A percentile compares a stretch with the other conserved stretches of the same genome.
phyloP scores from a whole-genome alignment of 92 coral and sea anemone genomes.

The Micromussa lordhowensis region DNA sequence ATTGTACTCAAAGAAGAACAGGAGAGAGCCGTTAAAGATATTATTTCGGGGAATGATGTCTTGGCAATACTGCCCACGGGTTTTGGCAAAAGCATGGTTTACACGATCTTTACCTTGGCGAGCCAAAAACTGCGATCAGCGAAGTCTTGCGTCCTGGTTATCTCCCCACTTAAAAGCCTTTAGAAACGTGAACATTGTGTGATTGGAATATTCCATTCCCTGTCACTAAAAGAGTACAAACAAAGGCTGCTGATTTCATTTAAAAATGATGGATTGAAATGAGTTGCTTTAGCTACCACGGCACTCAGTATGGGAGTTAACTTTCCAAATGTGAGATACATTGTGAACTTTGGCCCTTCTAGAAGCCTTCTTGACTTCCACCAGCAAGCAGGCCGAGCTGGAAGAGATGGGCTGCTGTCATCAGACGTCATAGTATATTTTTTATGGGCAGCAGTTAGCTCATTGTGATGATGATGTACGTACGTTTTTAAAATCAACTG shows the following conservation, averaged over 20 bases:
- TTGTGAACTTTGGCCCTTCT: slow-evolving; percentile 52
- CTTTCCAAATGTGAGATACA: slow-evolving; percentile 58
- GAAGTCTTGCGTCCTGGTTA: no score
- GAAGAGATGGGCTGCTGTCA: slow-evolving; percentile 55
- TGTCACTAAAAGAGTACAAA: slow-evolving; percentile 53
- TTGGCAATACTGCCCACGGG: no score
- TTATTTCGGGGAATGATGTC: no score
- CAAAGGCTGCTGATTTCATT: slow-evolving; percentile 37
- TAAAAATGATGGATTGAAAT: slow-evolving; percentile 44
- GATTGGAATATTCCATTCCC: slow-evolving; percentile 60
- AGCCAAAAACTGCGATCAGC: no score
- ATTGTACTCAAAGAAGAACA: no score
- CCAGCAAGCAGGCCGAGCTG: slow-evolving; percentile 71
- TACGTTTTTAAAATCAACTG: slow-evolving; percentile 49
- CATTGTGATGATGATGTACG: slow-evolving; percentile 64
- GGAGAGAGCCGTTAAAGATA: no score
- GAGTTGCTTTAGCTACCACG: slow-evolving; percentile 53
- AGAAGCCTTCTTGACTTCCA: slow-evolving; percentile 67
- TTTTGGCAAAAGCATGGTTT: no score
- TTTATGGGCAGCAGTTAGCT: slow-evolving; percentile 66
- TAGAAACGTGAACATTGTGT: slow-evolving; percentile 50
- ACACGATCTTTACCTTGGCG: no score
- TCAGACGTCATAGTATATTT: slow-evolving; percentile 38
- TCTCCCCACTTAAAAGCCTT: no score
- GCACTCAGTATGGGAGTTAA: slow-evolving; percentile 70